Conservation (phyloP, 1,140 invertebrate genomes). For the Macrosteles quadrilineatus region DNA sequence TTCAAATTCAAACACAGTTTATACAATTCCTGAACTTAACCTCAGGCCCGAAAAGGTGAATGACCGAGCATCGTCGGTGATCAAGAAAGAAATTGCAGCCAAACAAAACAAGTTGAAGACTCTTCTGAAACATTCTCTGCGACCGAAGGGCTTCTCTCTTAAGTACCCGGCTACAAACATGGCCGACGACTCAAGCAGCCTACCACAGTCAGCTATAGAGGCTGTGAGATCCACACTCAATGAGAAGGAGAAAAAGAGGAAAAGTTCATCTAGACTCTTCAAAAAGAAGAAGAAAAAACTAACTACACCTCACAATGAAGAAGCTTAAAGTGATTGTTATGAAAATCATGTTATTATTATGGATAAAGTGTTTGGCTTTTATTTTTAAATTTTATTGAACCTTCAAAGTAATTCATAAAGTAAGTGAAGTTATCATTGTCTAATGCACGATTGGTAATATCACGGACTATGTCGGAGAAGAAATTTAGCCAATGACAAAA, state of each 20-base stretch:
- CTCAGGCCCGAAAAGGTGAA: conserved; percentile 33
- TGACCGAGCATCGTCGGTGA: background rate
- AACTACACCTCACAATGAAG: background rate
- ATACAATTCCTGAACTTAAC: too few species aligned
- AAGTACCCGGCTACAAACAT: conserved; percentile 60
- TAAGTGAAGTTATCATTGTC: too few species aligned
- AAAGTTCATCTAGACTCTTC: conserved; percentile 27
- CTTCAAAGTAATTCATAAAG: too few species aligned
- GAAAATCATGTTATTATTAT: too few species aligned
- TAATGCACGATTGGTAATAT: too few species aligned
- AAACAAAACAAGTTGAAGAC: conserved; percentile 59
- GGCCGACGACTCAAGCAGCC: too few species aligned
- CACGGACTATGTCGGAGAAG: too few species aligned
- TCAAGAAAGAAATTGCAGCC: conserved; percentile 51
- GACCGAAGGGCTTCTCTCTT: conserved; percentile 67
- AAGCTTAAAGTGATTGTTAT: too few species aligned
- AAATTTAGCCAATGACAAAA: too few species aligned
- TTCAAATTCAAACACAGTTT: too few species aligned
- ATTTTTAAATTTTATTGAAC: too few species aligned
- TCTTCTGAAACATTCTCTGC: conserved; percentile 63
- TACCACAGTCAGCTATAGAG: conserved; percentile 45
- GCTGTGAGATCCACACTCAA: conserved; percentile 47
- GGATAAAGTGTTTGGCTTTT: too few species aligned
- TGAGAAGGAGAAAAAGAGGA: conserved; percentile 46
- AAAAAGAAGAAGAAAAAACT: conserved; percentile 13